Evolutionary conservation across 2,888 invertebrate species (phyloP).

Genomic region (Branchellion lobata): DNA sequence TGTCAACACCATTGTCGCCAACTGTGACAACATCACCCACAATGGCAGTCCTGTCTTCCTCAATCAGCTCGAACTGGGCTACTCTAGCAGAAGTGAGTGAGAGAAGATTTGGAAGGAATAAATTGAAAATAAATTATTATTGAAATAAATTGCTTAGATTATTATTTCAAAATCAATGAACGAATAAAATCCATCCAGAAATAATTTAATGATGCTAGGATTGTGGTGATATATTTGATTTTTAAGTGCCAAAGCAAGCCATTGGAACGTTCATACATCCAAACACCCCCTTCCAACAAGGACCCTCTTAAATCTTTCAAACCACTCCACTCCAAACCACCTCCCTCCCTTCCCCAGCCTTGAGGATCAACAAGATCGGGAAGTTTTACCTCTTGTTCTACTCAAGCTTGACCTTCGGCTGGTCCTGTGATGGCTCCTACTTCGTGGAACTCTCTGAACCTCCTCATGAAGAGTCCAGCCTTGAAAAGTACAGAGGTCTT

Average conservation of each 20-base stretch:
- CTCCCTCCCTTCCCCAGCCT: constrained; percentile 4
- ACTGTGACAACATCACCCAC: constrained; percentile 14
- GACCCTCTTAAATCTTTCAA: too few species aligned
- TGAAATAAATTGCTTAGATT: too few species aligned
- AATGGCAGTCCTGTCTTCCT: neutral
- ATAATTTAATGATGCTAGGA: too few species aligned
- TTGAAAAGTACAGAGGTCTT: constrained; percentile 21
- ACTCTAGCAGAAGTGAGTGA: constrained; percentile 17
- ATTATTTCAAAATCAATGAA: too few species aligned
- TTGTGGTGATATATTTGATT: too few species aligned
- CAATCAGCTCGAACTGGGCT: constrained; percentile 12
- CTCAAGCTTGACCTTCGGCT: constrained; percentile 41
- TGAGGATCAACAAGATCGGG: constrained; percentile 43
- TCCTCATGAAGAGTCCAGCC: neutral
- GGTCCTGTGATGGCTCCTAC: constrained; percentile 41
- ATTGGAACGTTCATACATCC: too few species aligned
- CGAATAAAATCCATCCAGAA: too few species aligned
- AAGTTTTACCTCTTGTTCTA: constrained; percentile 44
- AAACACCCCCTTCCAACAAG: too few species aligned
- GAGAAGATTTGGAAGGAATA: too few species aligned
- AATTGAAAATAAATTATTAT: too few species aligned
- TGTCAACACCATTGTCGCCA: constrained; percentile 9
- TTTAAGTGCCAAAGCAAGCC: too few species aligned
- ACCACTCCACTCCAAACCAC: neutral
- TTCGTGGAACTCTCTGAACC: constrained; percentile 31